These are phyloP conservation scores for Saturnia japonica DNA, from an alignment of 2,888 invertebrate species.

Conservation along the genomic window DNA sequence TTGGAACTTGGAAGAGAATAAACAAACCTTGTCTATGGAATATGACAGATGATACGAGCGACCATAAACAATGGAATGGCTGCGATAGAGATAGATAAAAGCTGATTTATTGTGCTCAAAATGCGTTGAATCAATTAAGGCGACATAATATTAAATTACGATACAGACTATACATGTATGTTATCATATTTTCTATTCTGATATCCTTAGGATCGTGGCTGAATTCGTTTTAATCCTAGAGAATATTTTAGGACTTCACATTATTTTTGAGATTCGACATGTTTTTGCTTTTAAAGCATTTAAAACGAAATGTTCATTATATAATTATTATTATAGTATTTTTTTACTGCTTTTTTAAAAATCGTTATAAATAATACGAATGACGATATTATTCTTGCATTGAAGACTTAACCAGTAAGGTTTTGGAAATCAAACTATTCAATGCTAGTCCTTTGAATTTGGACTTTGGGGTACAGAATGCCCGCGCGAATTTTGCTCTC, in stretches of 20 bases:
- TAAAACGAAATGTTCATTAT: no score
- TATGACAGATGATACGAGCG: conserved; percentile 64
- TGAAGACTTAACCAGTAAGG: no score
- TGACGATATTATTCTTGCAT: no score
- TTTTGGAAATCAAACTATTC: no score
- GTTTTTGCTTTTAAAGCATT: no score
- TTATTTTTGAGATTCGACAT: no score
- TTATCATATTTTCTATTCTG: background rate
- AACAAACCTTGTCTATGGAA: conserved; percentile 39
- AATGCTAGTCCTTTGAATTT: no score
- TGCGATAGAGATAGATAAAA: conserved; percentile 65
- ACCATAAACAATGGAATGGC: conserved; percentile 67
- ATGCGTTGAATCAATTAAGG: conserved; percentile 68
- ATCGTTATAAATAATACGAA: no score
- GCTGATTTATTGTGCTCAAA: conserved; percentile 64
- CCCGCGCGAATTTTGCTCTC: no score
- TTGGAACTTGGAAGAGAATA: conserved; percentile 29
- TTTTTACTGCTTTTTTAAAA: no score
- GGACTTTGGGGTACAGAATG: no score
- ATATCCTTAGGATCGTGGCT: background rate
- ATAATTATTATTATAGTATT: no score
- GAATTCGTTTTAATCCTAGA: background rate
- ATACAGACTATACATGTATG: background rate
- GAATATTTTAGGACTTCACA: background rate
- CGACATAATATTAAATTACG: conserved; percentile 26